phyloP scores from a whole-genome alignment of 2,888 invertebrate genomes.

The Altica lythri region DNA sequence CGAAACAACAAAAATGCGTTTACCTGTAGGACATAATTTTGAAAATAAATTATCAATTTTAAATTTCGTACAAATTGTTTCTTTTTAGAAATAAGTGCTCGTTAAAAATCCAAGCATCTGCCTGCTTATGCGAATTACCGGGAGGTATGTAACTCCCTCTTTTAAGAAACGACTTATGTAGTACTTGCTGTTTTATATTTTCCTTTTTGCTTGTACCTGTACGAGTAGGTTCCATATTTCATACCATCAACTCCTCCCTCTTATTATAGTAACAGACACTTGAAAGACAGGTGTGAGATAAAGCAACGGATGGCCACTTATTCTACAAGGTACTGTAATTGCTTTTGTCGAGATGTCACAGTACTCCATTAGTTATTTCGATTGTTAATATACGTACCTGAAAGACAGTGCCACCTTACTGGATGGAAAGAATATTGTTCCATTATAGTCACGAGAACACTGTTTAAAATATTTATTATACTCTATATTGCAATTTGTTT shows the following conservation, averaged over 20 bases:
- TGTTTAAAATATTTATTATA: too few species aligned
- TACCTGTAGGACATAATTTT: too few species aligned
- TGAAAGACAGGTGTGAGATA: slow-evolving; percentile 26
- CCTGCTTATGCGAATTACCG: neutral
- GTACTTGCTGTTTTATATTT: neutral
- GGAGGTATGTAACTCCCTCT: slow-evolving; percentile 7
- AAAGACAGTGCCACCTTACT: too few species aligned
- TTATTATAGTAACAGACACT: slow-evolving; percentile 28
- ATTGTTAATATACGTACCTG: too few species aligned
- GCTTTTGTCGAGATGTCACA: slow-evolving; percentile 21
- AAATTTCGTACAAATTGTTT: neutral
- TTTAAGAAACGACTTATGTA: neutral
- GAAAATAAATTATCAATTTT: too few species aligned
- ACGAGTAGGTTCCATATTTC: slow-evolving; percentile 23
- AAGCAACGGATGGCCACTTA: slow-evolving; percentile 15
- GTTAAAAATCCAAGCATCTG: slow-evolving; percentile 6
- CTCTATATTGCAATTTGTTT: too few species aligned
- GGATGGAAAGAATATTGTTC: too few species aligned
- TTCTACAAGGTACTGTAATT: slow-evolving; percentile 18
- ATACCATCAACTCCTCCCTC: slow-evolving; percentile 29
- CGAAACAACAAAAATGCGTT: neutral
- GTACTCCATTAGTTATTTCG: slow-evolving; percentile 9
- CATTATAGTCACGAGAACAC: too few species aligned
- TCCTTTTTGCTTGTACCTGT: neutral
- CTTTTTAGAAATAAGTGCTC: neutral